Percentiles rank a stretch among this genome's conserved stretches.
These are phyloP conservation scores for Kradibia gibbosae DNA, from an alignment of 1,140 invertebrate species.

Conservation along the genomic window DNA sequence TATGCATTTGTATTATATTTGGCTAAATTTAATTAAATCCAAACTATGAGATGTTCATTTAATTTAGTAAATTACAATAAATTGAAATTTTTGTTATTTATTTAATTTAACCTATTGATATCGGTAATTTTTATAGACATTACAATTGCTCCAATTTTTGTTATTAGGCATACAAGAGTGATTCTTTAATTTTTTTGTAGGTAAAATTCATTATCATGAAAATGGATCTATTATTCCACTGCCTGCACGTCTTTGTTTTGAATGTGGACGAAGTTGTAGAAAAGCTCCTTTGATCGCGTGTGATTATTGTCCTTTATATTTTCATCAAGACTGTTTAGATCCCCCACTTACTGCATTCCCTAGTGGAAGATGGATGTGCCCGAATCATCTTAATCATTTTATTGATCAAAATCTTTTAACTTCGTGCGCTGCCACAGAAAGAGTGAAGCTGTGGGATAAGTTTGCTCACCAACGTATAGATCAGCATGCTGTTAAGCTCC, in stretches of 20 bases:
- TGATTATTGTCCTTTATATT: slow-evolving; percentile 93
- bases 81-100: too few relatives aligned
- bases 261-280: slow-evolving; percentile 87
- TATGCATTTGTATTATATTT: too few relatives aligned
- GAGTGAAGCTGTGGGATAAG: slow-evolving; percentile 88
- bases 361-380: slow-evolving; percentile 95
- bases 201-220: slow-evolving; percentile 79
- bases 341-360: slow-evolving; percentile 91
- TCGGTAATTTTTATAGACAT: not conserved
- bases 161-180: not conserved
- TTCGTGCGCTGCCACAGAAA: slow-evolving; percentile 85
- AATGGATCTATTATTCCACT: slow-evolving; percentile 84
- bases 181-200: slow-evolving; percentile 50
- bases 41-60: too few relatives aligned
- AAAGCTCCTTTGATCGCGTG: slow-evolving; percentile 89
- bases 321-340: slow-evolving; percentile 94
- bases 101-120: not conserved
- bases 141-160: not conserved
- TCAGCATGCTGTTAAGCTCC: slow-evolving; percentile 87
- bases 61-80: too few relatives aligned
- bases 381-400: slow-evolving; percentile 93
- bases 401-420: slow-evolving; percentile 87
- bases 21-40: too few relatives aligned
- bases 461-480: slow-evolving; percentile 83
- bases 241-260: slow-evolving; percentile 87